Conservation (phyloP, 2,888 invertebrate species). For the Trachelus stipa region DNA sequence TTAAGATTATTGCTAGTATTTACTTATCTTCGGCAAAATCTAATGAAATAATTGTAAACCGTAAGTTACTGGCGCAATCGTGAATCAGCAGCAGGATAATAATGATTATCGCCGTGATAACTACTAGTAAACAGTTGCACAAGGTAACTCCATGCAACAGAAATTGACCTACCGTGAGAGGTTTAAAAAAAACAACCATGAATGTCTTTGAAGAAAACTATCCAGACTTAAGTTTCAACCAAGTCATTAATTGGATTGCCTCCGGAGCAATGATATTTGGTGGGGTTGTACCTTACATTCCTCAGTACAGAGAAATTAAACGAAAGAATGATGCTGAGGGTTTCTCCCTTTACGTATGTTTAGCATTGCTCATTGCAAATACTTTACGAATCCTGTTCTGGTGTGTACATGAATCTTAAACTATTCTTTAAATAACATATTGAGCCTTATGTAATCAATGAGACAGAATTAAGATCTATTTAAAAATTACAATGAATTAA, state of each 20-base stretch:
- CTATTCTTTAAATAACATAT: background rate
- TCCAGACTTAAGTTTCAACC: constrained; percentile 77
- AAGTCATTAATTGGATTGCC: constrained; percentile 83
- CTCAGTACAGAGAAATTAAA: constrained; percentile 94
- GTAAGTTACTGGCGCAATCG: background rate
- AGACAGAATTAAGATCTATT: background rate
- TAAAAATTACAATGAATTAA: background rate
- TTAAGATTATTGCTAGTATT: background rate
- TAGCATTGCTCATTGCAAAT: constrained; percentile 94
- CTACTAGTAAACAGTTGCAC: background rate
- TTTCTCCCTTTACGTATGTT: constrained; percentile 96
- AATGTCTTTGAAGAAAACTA: constrained; percentile 36
- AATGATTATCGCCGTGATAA: background rate
- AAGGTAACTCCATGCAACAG: background rate
- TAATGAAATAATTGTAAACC: background rate
- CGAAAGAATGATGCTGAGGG: constrained; percentile 94
- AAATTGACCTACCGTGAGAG: background rate
- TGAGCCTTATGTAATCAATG: constrained; percentile 7
- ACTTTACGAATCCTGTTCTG: constrained; percentile 97
- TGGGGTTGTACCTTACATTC: constrained; percentile 95
- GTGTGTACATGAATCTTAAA: constrained; percentile 71
- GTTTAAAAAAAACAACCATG: background rate
- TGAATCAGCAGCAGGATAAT: background rate
- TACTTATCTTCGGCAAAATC: background rate
- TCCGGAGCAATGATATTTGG: constrained; percentile 94